A percentile compares a stretch with the other conserved stretches of the same genome.
phyloP scores from a whole-genome alignment of 1,140 invertebrate species.

The Drosophila virilis region DNA sequence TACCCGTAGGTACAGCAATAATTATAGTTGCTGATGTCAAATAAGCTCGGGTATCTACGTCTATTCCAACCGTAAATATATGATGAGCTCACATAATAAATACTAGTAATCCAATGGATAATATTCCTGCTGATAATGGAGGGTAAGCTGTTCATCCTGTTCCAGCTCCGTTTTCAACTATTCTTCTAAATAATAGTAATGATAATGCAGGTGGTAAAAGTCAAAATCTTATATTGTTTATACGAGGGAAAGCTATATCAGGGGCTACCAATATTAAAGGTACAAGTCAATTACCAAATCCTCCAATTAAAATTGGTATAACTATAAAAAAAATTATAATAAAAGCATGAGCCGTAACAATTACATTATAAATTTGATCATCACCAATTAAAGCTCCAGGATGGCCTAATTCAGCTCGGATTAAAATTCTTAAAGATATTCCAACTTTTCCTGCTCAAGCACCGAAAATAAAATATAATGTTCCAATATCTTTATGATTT shows the following conservation, averaged over 20 bases:
- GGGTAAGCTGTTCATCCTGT: conserved; percentile 89
- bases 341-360: conserved; percentile 90
- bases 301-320: conserved; percentile 91
- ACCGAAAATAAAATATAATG: conserved; percentile 90
- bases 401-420: conserved; percentile 88
- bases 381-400: conserved; percentile 87
- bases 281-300: conserved; percentile 91
- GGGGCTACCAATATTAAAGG: conserved; percentile 89
- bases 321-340: conserved; percentile 92
- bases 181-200: conserved; percentile 86
- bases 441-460: conserved; percentile 88
- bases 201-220: conserved; percentile 87
- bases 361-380: conserved; percentile 89
- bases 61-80: conserved; percentile 89
- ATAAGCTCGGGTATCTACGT: conserved; percentile 84
- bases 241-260: conserved; percentile 91
- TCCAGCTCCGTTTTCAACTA: conserved; percentile 87
- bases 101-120: conserved; percentile 87
- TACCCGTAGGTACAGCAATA: conserved; percentile 88
- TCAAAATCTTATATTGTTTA: conserved; percentile 93
- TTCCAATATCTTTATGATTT: conserved; percentile 92
- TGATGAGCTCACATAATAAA: conserved; percentile 90
- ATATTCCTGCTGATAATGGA: conserved; percentile 85
- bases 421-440: conserved; percentile 87
- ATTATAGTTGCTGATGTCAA: conserved; percentile 91